These are phyloP conservation scores for Propithecus coquereli DNA, from an alignment of 2,113 vertebrate genomes.

Conservation along the genomic window DNA sequence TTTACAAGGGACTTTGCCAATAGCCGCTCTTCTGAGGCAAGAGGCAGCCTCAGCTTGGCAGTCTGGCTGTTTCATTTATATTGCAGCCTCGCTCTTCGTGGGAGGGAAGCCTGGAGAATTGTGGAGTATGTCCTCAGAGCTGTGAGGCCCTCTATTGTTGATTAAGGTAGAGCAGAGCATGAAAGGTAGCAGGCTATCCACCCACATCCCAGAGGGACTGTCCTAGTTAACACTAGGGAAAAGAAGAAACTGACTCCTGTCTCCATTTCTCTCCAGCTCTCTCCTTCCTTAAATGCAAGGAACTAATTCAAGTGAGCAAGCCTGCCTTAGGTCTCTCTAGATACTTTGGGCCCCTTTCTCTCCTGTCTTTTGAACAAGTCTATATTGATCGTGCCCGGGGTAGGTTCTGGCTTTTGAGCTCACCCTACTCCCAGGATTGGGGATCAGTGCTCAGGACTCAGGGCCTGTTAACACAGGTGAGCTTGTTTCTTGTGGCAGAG, in stretches of 20 bases:
- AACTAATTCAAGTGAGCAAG: not conserved
- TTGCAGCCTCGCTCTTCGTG: not conserved
- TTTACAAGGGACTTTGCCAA: not conserved
- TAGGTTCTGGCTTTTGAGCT: not conserved
- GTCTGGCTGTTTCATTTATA: not conserved
- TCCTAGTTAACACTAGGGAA: conserved; percentile 43
- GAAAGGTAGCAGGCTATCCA: not conserved
- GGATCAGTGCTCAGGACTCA: not conserved
- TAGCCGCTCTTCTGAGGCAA: not conserved
- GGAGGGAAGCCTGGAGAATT: not conserved
- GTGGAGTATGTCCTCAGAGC: not conserved
- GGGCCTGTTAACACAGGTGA: not conserved
- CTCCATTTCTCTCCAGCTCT: not conserved
- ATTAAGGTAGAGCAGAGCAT: not conserved
- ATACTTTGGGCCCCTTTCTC: not conserved
- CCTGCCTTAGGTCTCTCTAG: not conserved
- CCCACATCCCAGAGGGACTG: not conserved
- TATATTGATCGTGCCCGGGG: not conserved
- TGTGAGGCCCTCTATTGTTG: conserved; percentile 19
- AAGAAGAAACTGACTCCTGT: not conserved
- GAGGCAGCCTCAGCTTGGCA: not conserved
- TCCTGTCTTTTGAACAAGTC: not conserved
- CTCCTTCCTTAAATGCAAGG: conserved; percentile 10
- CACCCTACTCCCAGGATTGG: not conserved
- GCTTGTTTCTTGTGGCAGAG: not conserved